Evolutionary conservation across 1,140 invertebrate genomes (phyloP), one percentile per base, ranked within the genome.

Genomic region (Lamellibrachia luymesi): DNA sequence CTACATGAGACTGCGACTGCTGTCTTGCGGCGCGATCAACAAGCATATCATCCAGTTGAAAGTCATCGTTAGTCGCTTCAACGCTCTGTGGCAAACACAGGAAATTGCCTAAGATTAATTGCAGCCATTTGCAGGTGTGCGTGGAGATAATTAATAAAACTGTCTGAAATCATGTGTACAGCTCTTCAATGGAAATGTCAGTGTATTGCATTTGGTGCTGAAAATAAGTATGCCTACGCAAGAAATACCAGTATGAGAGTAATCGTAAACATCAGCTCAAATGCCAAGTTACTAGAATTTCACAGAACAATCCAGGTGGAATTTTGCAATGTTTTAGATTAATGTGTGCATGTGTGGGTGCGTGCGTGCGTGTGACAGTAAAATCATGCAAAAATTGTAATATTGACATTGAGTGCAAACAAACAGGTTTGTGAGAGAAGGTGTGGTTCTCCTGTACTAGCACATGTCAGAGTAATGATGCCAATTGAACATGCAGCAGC

Each of bases 31-130:
- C 98, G 94, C 97, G 97, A 95, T 97, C 97, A 50, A 98, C 97
- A 95, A 99, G 98, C 94, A 98, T 97, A 95, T 99, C 98, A 96
- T 99, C 98, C 93, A 99, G 96, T 80, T 98, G 98, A 95, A 96
- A 96, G 64, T 97, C 97, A 97, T 98, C 97, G 97, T 98, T 95
- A n/a, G 50, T 56, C 25, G 49, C 51, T 51, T 91, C 22, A 4
- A 91, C 51, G 91, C 91, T 91, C 91, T 91, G 38, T 25, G 17
- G 27, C 91, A 50, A 50, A 51, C 51, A 91, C 49, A 91, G 2
- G 5, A 80, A 80, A 22, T 17, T 22, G 25, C 25, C 2, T 22
- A 10, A 80, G 25, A 80, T 80, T 80, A 80, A 80, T 17, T 80
- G 64, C 64, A 22, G 64, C 1, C 38, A 38, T 38, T 38, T 38